Evolutionary conservation across 2,888 invertebrate species (phyloP).

Genomic region (Epinotia nisella): DNA sequence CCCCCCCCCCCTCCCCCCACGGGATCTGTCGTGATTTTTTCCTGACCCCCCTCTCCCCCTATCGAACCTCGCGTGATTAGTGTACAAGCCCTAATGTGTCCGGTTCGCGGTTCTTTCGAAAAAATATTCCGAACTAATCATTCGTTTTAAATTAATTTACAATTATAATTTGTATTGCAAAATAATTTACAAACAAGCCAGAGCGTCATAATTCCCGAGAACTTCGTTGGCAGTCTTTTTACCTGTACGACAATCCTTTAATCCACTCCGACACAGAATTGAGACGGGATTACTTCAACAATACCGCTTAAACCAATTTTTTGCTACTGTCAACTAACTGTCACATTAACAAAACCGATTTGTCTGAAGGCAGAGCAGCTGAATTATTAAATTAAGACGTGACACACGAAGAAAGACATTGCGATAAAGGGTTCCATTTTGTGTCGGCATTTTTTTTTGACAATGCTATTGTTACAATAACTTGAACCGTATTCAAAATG

Average conservation of each 20-base stretch:
- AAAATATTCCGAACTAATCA: no score
- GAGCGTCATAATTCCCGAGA: constrained; percentile 34
- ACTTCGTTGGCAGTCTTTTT: constrained; percentile 64
- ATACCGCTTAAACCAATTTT: constrained; percentile 58
- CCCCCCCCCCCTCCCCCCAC: no score
- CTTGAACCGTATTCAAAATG: constrained; percentile 63
- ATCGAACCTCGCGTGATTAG: no score
- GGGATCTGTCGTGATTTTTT: no score
- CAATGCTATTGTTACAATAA: constrained; percentile 62
- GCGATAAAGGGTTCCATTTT: constrained; percentile 67
- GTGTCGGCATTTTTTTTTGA: constrained; percentile 71
- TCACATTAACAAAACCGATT: constrained; percentile 77
- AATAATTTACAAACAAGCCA: not conserved
- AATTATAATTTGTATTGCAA: no score
- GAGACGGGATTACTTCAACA: constrained; percentile 66
- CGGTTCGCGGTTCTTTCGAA: no score
- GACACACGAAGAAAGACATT: constrained; percentile 51
- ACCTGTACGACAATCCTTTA: constrained; percentile 68
- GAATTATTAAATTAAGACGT: constrained; percentile 71
- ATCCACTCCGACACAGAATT: constrained; percentile 59
- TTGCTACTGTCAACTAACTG: constrained; percentile 71
- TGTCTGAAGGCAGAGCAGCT: constrained; percentile 67
- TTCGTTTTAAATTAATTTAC: no score
- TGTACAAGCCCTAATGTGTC: no score
- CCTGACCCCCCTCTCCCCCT: no score